Base-by-base conservation (phyloP, 2,797 vertebrate genomes). In the Leuciscus waleckii region DNA sequence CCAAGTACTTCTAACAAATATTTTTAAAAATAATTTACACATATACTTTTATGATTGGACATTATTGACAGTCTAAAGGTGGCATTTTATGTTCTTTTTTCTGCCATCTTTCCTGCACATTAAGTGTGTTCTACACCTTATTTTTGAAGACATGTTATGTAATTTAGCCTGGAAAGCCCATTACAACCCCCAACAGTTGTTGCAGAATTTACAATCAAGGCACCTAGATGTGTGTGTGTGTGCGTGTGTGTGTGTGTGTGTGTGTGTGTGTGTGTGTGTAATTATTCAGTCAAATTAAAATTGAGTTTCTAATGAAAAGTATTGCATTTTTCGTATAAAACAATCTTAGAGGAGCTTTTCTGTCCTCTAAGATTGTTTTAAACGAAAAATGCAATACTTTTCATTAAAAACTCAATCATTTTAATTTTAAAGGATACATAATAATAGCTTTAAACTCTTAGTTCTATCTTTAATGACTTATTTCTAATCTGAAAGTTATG, bases 161-260 rank as follows among this genome's bases (percentile, higher is more conserved):
- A 89, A 86, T 89, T 92, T 90, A 90, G 32, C 83, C 88, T 92
- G 90, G 89, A 90, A 91, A 91, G 79, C 70, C 69, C 86, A 91
- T 92, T 90, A 92, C 35, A 79, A 83, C 86, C 83, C 71, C 82
- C 85, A 85, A 77, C 89, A 84, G 84, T 84, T 88, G 77, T 39
- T 39, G 39, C 39, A 43, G 10, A 87, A 79, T 83, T 83, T 84
- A 83, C 76, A 56, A 81, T n/a, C 78, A 80, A 84, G 85, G 81
- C 81, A 29, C 10, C 70, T 70, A 76, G 32, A 16, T 79, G 49
- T 84, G 80, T 58, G 74, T 73, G 71, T n/a, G 26, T 63, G 49
- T 49, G 63, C 78, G 21, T 46, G 41, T 68, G 46, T 80, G 54
- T 26, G 23, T 63, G 58, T 81, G 49, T 85, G 80, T 58, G 63